phyloP scores from a whole-genome alignment of 2,888 invertebrate genomes.

The Peribatodes rhomboidaria region DNA sequence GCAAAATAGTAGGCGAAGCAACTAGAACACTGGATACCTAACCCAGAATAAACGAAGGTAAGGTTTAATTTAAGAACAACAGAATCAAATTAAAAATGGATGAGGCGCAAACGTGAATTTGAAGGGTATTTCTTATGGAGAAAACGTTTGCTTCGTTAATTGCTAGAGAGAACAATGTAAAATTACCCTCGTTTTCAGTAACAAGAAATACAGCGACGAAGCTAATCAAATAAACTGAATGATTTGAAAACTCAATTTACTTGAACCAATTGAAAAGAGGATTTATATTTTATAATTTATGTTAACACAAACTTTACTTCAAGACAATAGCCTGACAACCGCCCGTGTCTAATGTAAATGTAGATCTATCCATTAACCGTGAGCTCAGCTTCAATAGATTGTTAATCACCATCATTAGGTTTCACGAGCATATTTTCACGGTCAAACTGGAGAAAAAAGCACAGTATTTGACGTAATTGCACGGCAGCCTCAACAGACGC shows the following conservation, averaged over 20 bases:
- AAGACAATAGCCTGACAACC: conserved; percentile 19
- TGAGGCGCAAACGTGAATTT: neutral
- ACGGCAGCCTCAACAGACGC: conserved; percentile 48
- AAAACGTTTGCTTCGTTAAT: no score
- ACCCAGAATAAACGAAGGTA: conserved; percentile 7
- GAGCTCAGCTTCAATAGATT: conserved; percentile 40
- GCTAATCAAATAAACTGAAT: conserved; percentile 3
- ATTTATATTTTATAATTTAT: conserved; percentile 17
- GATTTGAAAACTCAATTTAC: conserved; percentile 6
- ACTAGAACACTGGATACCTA: conserved; percentile 4
- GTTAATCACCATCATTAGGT: conserved; percentile 42
- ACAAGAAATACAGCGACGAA: neutral
- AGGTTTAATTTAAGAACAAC: neutral
- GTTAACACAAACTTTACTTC: conserved; percentile 16
- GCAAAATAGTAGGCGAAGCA: conserved; percentile 19
- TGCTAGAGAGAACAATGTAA: no score
- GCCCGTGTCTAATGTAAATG: conserved; percentile 14
- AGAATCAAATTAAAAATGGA: neutral
- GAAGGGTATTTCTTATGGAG: neutral
- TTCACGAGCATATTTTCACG: conserved; percentile 50
- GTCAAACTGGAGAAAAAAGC: conserved; percentile 49
- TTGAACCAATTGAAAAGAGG: conserved; percentile 18
- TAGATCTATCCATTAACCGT: conserved; percentile 21
- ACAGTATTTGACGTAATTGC: conserved; percentile 52
- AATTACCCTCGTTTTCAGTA: no score